These are phyloP conservation scores for Oscheius myriophilus DNA, from an alignment of 2,888 invertebrate species.

Conservation along the genomic window DNA sequence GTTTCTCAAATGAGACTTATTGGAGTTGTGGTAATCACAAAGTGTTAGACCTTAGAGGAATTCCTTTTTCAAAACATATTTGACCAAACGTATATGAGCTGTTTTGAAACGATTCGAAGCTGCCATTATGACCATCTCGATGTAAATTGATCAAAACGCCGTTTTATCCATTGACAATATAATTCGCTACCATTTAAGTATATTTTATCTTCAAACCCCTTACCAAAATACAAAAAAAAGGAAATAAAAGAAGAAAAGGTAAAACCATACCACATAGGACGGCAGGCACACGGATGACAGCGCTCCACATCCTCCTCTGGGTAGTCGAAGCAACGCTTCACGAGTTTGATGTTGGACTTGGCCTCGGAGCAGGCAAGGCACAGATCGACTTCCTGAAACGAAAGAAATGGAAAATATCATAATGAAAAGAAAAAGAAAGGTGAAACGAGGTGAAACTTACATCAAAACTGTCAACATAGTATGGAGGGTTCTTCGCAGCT, in stretches of 20 bases:
- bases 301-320: background rate
- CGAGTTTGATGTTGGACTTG: conserved; percentile 72
- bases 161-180: too few relatives aligned
- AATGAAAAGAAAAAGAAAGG: background rate
- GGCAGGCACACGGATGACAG: conserved; percentile 5
- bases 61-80: too few relatives aligned
- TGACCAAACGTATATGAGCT: too few relatives aligned
- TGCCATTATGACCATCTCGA: too few relatives aligned
- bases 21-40: too few relatives aligned
- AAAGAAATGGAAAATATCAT: background rate
- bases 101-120: too few relatives aligned
- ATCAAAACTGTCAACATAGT: conserved; percentile 9
- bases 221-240: background rate
- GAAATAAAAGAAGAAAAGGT: background rate
- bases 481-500: conserved; percentile 21
- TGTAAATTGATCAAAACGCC: too few relatives aligned
- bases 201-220: too few relatives aligned
- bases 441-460: background rate
- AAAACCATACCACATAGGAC: conserved; percentile 29
- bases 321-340: conserved; percentile 69
- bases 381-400: conserved; percentile 31
- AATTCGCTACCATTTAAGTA: too few relatives aligned
- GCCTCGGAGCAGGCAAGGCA: conserved; percentile 37
- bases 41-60: too few relatives aligned
- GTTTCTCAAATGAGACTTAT: too few relatives aligned